Percentiles rank a stretch among this genome's conserved stretches.
phyloP scores from a whole-genome alignment of 2,888 invertebrate genomes.

The Orthosia incerta region DNA sequence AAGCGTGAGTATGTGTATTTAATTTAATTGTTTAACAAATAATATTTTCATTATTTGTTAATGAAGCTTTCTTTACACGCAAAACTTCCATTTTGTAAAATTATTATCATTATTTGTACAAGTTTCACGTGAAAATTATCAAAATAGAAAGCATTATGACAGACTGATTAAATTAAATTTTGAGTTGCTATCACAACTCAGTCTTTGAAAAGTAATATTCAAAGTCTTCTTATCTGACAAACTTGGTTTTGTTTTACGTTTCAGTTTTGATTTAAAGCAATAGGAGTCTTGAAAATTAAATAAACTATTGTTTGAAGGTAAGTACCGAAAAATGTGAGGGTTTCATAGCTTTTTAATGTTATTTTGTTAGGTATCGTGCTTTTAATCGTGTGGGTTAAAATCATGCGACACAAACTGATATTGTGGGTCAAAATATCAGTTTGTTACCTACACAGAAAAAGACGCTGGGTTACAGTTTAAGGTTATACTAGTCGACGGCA shows the following conservation, averaged over 20 bases:
- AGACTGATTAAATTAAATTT: constrained; percentile 37
- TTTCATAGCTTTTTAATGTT: background rate
- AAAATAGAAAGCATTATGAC: constrained; percentile 17
- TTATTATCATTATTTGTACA: background rate
- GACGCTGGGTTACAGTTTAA: too few species aligned
- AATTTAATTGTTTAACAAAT: too few species aligned
- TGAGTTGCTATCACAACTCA: constrained; percentile 21
- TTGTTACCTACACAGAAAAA: too few species aligned
- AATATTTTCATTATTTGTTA: too few species aligned
- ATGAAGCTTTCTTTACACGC: too few species aligned
- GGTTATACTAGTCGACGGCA: too few species aligned
- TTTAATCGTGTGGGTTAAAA: too few species aligned
- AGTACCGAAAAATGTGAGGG: background rate
- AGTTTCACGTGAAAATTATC: background rate
- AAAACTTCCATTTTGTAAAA: too few species aligned
- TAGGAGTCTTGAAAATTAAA: constrained; percentile 5
- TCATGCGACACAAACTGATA: too few species aligned
- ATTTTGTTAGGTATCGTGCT: too few species aligned
- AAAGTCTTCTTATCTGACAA: constrained; percentile 24
- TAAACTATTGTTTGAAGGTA: background rate
- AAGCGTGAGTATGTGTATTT: too few species aligned
- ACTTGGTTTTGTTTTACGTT: constrained; percentile 15
- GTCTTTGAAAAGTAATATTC: constrained; percentile 35
- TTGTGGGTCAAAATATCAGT: too few species aligned
- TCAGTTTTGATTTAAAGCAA: constrained; percentile 24